Base-by-base conservation (phyloP, 2,888 invertebrate genomes). In the Caenorhabditis parvicauda region DNA sequence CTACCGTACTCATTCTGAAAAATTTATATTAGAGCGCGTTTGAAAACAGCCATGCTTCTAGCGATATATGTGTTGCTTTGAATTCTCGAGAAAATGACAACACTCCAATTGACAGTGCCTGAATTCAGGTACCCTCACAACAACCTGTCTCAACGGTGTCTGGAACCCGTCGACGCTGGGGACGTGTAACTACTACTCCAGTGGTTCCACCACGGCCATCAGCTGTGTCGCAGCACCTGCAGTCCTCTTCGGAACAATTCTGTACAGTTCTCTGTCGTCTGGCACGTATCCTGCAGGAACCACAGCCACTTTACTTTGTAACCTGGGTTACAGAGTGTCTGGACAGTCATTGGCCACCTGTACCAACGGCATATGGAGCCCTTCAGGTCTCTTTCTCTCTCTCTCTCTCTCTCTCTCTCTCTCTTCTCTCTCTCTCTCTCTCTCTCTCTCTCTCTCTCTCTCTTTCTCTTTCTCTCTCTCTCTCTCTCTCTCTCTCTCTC, bases 231-330 rank as follows among this genome's bases (percentile, higher is more conserved):
- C 52, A 46, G 38, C 57, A 6, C 54, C 48, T 3, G 51, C 47
- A n/a, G 35, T 42, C 22, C 22, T 62, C 3, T 53, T 42, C 1
- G 62, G 62, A 38, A 57, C 62, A 17, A 28, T 58, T 1, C 38
- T 54, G 12, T 57, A 58, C 42, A 58, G 57, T 41, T 44, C 54
- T 5, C 27, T 61, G 3, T 56, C 56, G 0, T 7, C 50, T 7
- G 61, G 61, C n/a, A 56, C 61, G 17, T 62, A 62, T 45, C 52
- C 62, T n/a, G 41, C 62, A 9, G 74, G 73, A 32, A 69, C 74
- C 5, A 54, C 61, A 2, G 73, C 64, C 14, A 66, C 71, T 21
- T 45, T 75, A 3, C 60, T 61, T 6, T 75, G 75, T 48, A 66
- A 64, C 50, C 32, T 66, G 32, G 74, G 72, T 25, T 50, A 43